Evolutionary conservation across 2,888 invertebrate genomes (phyloP), one percentile per base, ranked within the genome.

Genomic region (Megamerina dolium): DNA sequence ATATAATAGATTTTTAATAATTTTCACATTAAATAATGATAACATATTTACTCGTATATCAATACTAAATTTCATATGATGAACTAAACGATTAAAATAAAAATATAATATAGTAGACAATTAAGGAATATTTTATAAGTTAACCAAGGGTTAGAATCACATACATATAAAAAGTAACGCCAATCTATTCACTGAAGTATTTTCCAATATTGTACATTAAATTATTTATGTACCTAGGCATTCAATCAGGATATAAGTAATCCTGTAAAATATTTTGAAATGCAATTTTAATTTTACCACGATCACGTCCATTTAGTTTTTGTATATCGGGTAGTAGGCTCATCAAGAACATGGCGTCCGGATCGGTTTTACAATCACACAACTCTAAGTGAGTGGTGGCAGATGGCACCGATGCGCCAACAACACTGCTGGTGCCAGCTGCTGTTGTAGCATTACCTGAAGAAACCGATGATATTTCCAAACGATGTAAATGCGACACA

Each of bases 291-390:
- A 70, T 68, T 53, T 68, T 68, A 32, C 68, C 68, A 16, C 69
- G 61, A 54, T 70, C 68, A 12, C 64, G 65, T n/a, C 68, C 67
- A 38, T 68, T 62, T 6, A 70, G 37, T 39, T 66, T 67, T 51
- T 68, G 64, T 42, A 70, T 69, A 47, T 70, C 70, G 4, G 70
- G 68, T 45, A 70, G 45, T 2, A 70, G 55, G 43, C 70, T 70
- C 66, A 70, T 66, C 5, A 70, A 56, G 35, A 69, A 70, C 70
- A 70, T 70, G 45, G 68, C 68, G 55, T 70, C 70, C n/a, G 69
- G 63, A 53, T 70, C 68, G n/a, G 63, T 63, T 51, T 68, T 70
- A 48, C 70, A 70, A 41, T 64, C 64, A 44, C 69, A 69, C 8
- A 67, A 41, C 10, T 68, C 67, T 5, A 58, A 50, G 33, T 54